Percentiles rank a stretch among this genome's conserved stretches.
Evolutionary conservation across 1,140 invertebrate species (phyloP).

Genomic region (Drosophila kohkoa): DNA sequence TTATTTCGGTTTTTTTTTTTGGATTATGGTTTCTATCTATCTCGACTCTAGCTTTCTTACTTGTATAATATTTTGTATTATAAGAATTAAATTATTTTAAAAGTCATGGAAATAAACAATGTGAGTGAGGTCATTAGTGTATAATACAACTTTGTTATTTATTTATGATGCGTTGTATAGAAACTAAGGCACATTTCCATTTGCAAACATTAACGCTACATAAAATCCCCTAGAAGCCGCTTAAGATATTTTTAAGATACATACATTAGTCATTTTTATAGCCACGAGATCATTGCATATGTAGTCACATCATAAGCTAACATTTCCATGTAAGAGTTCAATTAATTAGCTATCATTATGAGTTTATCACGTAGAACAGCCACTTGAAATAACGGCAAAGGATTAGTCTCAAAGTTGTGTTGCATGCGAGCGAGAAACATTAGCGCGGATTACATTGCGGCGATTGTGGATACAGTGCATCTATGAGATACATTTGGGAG

Average conservation of each 20-base stretch:
- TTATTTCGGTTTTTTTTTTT: too few species aligned
- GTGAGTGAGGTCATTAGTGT: too few species aligned
- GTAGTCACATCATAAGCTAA: constrained; percentile 11
- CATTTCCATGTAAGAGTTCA: constrained; percentile 11
- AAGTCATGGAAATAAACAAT: too few species aligned
- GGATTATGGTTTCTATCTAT: too few species aligned
- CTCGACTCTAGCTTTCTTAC: too few species aligned
- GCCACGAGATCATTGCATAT: constrained; percentile 1
- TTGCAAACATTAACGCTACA: too few species aligned
- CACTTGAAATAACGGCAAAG: constrained; percentile 42
- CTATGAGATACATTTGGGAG: constrained; percentile 3
- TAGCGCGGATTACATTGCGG: constrained; percentile 62
- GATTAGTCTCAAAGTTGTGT: constrained; percentile 53
- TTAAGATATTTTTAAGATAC: background rate
- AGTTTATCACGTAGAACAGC: constrained; percentile 27
- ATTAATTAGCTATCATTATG: constrained; percentile 37
- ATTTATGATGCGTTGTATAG: too few species aligned
- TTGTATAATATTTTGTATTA: too few species aligned
- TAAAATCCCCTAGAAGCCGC: background rate
- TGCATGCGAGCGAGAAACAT: constrained; percentile 46
- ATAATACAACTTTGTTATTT: too few species aligned
- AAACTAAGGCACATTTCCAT: too few species aligned
- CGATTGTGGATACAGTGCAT: constrained; percentile 36
- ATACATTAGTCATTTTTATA: constrained; percentile 21
- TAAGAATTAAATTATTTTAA: too few species aligned